Evolutionary conservation across 2,113 vertebrate genomes (phyloP).

Genomic region (Rhinopithecus roxellana): DNA sequence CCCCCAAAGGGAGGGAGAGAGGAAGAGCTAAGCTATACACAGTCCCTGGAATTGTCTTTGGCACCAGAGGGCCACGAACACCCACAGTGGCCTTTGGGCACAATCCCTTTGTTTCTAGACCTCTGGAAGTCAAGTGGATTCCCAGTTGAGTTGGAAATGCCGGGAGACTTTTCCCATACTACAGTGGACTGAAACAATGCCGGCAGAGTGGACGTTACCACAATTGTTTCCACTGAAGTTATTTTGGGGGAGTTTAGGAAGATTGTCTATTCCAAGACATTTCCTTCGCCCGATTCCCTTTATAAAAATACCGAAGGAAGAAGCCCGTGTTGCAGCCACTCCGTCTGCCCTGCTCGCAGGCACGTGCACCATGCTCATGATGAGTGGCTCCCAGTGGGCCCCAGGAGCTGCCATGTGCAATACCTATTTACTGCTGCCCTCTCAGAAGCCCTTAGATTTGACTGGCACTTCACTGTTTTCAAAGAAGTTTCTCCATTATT

Average conservation of each 20-base stretch:
- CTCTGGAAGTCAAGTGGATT: slow-evolving; percentile 74
- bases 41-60: slow-evolving; percentile 35
- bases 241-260: slow-evolving; percentile 86
- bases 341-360: slow-evolving; percentile 23
- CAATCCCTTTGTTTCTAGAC: slow-evolving; percentile 82
- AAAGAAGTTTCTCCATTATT: background rate
- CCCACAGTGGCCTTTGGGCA: slow-evolving; percentile 80
- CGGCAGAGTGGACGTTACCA: slow-evolving; percentile 75
- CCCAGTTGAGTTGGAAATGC: slow-evolving; percentile 81
- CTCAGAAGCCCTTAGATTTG: background rate
- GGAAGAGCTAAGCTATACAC: slow-evolving; percentile 22
- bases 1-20: slow-evolving; percentile 33
- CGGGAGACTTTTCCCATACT: slow-evolving; percentile 82
- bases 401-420: background rate
- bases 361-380: background rate
- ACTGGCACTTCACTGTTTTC: background rate
- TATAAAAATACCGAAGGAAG: slow-evolving; percentile 63
- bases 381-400: background rate
- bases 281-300: slow-evolving; percentile 82
- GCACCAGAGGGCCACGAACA: slow-evolving; percentile 52
- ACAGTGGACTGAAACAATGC: slow-evolving; percentile 83
- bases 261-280: slow-evolving; percentile 86
- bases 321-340: slow-evolving; percentile 65
- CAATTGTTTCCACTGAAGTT: slow-evolving; percentile 87
- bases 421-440: too few relatives aligned